Conservation (phyloP, 2,797 vertebrate species). For the Schizopygopsis malacanthus region DNA sequence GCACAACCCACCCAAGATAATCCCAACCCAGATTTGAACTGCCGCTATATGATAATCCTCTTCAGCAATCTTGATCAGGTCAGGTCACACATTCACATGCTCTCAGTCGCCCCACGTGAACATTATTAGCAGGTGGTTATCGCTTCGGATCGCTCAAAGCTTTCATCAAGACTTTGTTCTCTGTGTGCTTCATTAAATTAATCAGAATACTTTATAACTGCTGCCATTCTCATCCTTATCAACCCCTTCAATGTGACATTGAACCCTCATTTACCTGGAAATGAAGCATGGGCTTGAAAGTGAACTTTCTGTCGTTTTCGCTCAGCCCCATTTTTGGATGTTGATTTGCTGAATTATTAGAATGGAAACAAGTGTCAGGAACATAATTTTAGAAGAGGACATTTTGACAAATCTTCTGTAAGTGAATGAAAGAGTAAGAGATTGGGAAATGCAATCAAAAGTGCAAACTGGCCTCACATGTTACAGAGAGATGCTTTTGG, state of each 20-base stretch:
- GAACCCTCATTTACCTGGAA: slow-evolving; percentile 30
- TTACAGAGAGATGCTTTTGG: slow-evolving; percentile 19
- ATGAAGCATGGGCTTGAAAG: slow-evolving; percentile 68
- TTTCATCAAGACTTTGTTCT: slow-evolving; percentile 54
- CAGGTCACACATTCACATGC: slow-evolving; percentile 61
- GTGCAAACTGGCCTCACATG: slow-evolving; percentile 24
- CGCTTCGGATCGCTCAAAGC: slow-evolving; percentile 17
- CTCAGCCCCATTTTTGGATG: neutral
- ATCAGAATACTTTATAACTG: slow-evolving; percentile 57
- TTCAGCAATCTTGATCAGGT: slow-evolving; percentile 55
- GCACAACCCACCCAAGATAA: slow-evolving; percentile 29
- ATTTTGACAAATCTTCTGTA: neutral
- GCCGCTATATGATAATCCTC: slow-evolving; percentile 26
- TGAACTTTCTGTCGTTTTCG: slow-evolving; percentile 35
- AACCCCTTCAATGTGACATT: slow-evolving; percentile 18
- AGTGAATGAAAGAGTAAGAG: neutral
- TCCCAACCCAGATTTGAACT: slow-evolving; percentile 24
- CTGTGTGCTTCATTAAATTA: slow-evolving; percentile 63
- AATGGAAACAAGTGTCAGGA: neutral
- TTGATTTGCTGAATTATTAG: neutral
- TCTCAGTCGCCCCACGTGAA: slow-evolving; percentile 53
- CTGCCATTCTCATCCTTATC: slow-evolving; percentile 29
- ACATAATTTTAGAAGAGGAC: neutral
- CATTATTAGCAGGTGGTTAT: slow-evolving; percentile 69
- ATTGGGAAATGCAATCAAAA: neutral